Conservation (phyloP, 2,888 invertebrate species). For the Therioaphis trifolii region DNA sequence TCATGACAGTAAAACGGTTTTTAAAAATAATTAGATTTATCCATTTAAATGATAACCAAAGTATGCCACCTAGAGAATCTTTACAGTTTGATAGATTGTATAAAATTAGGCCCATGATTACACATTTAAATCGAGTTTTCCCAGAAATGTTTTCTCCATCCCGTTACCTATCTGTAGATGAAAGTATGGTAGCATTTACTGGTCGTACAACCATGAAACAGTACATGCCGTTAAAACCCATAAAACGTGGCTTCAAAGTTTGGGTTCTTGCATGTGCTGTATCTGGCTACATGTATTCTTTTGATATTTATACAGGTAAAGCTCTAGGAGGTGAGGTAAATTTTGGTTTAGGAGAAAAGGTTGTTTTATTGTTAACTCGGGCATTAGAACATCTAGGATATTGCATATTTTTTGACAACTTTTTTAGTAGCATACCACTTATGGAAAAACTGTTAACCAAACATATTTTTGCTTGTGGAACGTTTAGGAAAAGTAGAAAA, state of each 20-base stretch:
- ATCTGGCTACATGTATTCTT: constrained; percentile 24
- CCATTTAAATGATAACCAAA: constrained; percentile 28
- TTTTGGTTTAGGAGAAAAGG: constrained; percentile 63
- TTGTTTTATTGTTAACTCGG: constrained; percentile 32
- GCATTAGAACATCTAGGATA: background rate
- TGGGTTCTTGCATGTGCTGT: constrained; percentile 58
- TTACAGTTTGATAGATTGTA: constrained; percentile 59
- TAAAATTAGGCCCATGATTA: constrained; percentile 24
- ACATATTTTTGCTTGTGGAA: constrained; percentile 1
- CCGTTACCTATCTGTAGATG: constrained; percentile 54
- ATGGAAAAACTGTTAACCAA: background rate
- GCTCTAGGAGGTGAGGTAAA: constrained; percentile 61
- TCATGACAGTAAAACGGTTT: constrained; percentile 43
- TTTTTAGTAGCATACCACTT: constrained; percentile 17
- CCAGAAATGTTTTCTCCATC: background rate
- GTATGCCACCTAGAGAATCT: background rate
- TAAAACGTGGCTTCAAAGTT: constrained; percentile 63
- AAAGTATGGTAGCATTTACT: constrained; percentile 63
- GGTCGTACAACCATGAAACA: constrained; percentile 32
- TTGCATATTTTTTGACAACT: constrained; percentile 23
- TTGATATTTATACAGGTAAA: constrained; percentile 60
- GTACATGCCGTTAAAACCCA: constrained; percentile 62
- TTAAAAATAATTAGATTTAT: constrained; percentile 43
- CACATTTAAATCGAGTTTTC: background rate
- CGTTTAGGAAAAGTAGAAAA: background rate